Percentiles rank a stretch among this genome's conserved stretches.
Evolutionary conservation across 2,797 vertebrate species (phyloP).

Genomic region (Tenualosa ilisha): DNA sequence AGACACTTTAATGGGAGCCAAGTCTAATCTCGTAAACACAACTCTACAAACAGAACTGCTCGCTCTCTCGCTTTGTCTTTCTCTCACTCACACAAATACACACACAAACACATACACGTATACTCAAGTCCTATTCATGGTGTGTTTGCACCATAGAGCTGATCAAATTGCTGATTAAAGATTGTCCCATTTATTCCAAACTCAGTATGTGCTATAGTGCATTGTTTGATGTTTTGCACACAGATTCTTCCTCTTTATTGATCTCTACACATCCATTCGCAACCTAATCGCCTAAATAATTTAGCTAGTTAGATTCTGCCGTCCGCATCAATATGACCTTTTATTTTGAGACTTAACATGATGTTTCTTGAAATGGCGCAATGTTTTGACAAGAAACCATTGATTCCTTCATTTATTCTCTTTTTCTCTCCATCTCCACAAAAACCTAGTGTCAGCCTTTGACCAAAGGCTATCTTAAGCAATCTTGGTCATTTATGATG

Average conservation of each 20-base stretch:
- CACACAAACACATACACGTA: neutral
- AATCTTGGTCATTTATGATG: neutral
- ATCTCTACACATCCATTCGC: neutral
- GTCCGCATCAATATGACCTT: neutral
- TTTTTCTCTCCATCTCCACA: neutral
- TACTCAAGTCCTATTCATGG: neutral
- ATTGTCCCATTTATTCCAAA: neutral
- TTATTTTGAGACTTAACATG: neutral
- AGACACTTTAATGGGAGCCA: no score
- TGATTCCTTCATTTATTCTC: neutral
- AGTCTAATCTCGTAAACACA: no score
- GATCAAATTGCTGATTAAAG: neutral
- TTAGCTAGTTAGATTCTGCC: neutral
- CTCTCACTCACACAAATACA: no score
- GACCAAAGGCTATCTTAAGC: neutral
- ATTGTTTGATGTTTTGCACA: neutral
- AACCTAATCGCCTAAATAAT: neutral
- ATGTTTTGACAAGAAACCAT: conserved; percentile 4
- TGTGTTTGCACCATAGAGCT: neutral
- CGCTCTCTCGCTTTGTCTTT: no score
- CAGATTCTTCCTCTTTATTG: neutral
- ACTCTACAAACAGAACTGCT: no score
- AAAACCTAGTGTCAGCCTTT: neutral
- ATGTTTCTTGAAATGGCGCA: neutral
- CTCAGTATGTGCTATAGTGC: neutral